These are phyloP conservation scores for Pollenia angustigena DNA, from an alignment of 2,888 invertebrate genomes.

Conservation along the genomic window DNA sequence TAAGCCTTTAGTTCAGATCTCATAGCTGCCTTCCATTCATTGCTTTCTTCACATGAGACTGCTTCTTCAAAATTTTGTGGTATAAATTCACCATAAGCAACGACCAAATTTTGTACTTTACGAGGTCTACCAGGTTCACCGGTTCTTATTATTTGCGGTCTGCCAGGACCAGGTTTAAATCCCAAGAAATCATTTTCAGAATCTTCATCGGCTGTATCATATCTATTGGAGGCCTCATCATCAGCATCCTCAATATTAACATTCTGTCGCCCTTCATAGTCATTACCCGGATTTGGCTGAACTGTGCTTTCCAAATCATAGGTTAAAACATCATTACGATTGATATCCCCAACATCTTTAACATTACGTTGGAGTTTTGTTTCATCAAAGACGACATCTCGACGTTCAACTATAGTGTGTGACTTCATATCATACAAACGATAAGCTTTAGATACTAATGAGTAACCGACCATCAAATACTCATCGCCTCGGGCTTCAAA, in stretches of 20 bases:
- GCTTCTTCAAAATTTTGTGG: conserved; percentile 63
- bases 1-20: conserved; percentile 63
- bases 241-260: not conserved
- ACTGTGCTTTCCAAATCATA: not conserved
- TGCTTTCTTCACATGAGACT: conserved; percentile 43
- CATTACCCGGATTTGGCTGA: not conserved
- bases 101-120: conserved; percentile 61
- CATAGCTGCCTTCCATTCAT: conserved; percentile 70
- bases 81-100: conserved; percentile 45
- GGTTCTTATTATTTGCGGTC: conserved; percentile 41
- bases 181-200: conserved; percentile 24
- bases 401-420: conserved; percentile 44
- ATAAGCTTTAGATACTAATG: conserved; percentile 41
- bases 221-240: not conserved
- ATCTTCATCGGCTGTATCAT: conserved; percentile 10
- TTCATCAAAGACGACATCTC: conserved; percentile 64
- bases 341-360: not conserved
- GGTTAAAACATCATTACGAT: conserved; percentile 18
- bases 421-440: conserved; percentile 58
- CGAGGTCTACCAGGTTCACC: conserved; percentile 57
- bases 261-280: too few species aligned
- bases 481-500: not conserved
- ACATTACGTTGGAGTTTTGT: not conserved
- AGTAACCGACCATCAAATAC: too few species aligned
- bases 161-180: conserved; percentile 24